Base-by-base conservation (phyloP, 2,113 vertebrate species). In the Pithys albifrons region DNA sequence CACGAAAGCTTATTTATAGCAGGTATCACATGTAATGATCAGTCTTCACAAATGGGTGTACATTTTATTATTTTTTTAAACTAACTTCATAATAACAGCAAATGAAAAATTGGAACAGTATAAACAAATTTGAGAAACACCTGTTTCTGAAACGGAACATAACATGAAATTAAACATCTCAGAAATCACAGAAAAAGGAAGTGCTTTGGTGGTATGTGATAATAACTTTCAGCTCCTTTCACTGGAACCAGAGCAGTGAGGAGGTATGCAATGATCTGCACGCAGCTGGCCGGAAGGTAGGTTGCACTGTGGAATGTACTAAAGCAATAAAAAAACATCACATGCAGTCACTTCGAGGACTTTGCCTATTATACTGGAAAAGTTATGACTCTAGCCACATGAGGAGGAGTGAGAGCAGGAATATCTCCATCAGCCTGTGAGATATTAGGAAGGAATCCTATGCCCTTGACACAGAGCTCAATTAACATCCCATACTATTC, bases 1-100 rank as follows among this genome's bases (percentile, higher is more conserved):
- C 49, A 41, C 43, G 82, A 88, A 85, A 91, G 49, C 73, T 95
- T 93, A 86, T 96, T 96, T 96, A 85, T 95, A 85, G 46, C 59
- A 79, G 33, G 52, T 72, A 92, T 75, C 52, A 75, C 78, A 84
- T 15, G 9, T 86, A 46, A 51, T 67, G 85, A 91, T 85, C 82
- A 74, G 61, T 59, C 55, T 70, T 89, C 70, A 84, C 20, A 94
- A 96, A 96, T 25, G 71, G 45, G 3, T 48, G 15, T 61, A 64
- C 35, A 17, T 57, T 91, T 88, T 83, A 52, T 59, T 66, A 84
- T 70, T 88, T 87, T 87, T 57, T 65, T 14, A 70, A 91, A 77
- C 28, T 59, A 51, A 12, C 28, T 88, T 75, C 59, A 28, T 55
- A n/a, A 51, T 66, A 62, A 43, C 29, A 69, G 77, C 25, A 92